Conservation (phyloP, 2,797 vertebrate species). For the Eulemur coronatus region DNA sequence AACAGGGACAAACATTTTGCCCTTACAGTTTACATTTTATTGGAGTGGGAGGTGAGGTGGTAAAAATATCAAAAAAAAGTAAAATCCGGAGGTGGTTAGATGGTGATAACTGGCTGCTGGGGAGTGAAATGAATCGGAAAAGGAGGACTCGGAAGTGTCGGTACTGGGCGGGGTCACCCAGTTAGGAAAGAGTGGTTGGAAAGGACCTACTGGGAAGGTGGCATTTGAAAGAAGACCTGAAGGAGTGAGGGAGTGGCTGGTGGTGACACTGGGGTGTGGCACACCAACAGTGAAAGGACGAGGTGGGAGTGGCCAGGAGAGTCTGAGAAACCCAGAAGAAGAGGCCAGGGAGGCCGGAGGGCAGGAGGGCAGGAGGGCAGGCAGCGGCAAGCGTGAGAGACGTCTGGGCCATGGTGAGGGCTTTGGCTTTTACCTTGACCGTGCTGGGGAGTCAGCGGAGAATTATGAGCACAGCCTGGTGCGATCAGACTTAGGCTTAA, state of each 20-base stretch:
- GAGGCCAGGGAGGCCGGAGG: no score
- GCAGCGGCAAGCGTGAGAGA: rapidly evolving
- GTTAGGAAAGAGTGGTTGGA: neutral
- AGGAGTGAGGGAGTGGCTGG: neutral
- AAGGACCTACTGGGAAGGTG: neutral
- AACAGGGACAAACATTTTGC: neutral
- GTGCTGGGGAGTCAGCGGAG: neutral
- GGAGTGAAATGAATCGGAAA: neutral
- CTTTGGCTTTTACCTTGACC: neutral
- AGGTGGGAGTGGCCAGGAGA: no score
- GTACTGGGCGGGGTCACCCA: rapidly evolving
- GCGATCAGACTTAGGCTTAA: rapidly evolving
- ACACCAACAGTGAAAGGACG: neutral
- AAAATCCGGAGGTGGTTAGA: neutral
- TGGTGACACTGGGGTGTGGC: neutral
- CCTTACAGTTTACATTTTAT: neutral
- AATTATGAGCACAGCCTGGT: neutral
- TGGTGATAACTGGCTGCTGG: neutral
- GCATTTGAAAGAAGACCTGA: no score
- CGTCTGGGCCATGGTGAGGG: neutral
- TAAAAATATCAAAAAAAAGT: neutral
- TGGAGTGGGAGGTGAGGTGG: neutral
- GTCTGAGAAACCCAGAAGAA: neutral
- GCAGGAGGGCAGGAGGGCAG: rapidly evolving
- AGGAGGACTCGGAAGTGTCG: neutral